Conservation (phyloP, 2,113 vertebrate species). For the Bubo bubo region DNA sequence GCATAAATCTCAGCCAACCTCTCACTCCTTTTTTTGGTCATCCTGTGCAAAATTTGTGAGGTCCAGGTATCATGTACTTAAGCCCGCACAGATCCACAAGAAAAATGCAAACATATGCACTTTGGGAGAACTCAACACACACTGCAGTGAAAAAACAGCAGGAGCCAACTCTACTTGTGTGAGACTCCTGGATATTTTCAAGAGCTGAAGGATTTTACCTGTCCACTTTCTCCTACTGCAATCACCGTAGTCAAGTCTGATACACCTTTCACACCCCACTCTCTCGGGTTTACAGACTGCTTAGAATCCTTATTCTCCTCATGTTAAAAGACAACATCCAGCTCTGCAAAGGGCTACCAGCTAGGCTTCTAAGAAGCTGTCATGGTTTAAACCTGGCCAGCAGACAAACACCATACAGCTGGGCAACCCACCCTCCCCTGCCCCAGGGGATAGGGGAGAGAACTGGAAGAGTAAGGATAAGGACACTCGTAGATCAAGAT, state of each 20-base stretch:
- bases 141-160: neutral
- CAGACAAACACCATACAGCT: too few relatives aligned
- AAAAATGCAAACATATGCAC: neutral
- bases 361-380: neutral
- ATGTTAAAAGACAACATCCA: neutral
- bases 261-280: neutral
- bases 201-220: neutral
- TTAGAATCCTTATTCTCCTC: neutral
- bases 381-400: too few relatives aligned
- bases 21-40: accelerated
- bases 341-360: neutral
- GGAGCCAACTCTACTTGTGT: neutral
- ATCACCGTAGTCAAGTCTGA: neutral
- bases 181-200: neutral
- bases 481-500: too few relatives aligned
- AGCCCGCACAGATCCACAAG: neutral
- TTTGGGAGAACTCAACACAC: neutral
- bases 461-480: too few relatives aligned
- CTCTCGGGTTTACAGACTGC: neutral
- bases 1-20: neutral
- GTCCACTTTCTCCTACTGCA: neutral
- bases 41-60: neutral
- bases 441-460: too few relatives aligned
- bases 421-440: too few relatives aligned
- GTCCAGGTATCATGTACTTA: neutral